These are phyloP conservation scores for Melipona beecheii DNA, from an alignment of 2,888 invertebrate genomes.

Conservation along the genomic window DNA sequence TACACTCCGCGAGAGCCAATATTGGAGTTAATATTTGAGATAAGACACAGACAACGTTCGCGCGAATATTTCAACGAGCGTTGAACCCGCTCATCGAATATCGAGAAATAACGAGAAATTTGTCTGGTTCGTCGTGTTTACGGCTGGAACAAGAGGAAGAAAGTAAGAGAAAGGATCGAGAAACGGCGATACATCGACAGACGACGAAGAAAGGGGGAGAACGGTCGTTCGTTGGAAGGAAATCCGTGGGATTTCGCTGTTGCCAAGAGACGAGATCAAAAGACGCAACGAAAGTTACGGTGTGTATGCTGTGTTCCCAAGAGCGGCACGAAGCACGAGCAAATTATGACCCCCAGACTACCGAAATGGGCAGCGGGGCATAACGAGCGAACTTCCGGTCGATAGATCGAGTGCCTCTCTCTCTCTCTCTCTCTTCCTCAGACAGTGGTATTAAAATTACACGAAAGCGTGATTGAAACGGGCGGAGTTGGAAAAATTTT, in stretches of 20 bases:
- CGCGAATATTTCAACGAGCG: too few species aligned
- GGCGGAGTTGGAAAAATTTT: not conserved
- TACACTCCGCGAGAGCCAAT: too few species aligned
- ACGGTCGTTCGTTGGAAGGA: not conserved
- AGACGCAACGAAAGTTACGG: not conserved
- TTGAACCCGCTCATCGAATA: not conserved
- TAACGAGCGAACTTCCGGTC: constrained; percentile 57
- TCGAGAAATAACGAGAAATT: not conserved
- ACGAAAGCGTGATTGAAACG: not conserved
- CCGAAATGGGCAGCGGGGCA: constrained; percentile 33
- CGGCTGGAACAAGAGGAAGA: not conserved
- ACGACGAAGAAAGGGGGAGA: not conserved
- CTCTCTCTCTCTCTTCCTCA: not conserved
- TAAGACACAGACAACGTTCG: too few species aligned
- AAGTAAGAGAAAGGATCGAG: not conserved
- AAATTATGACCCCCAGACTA: constrained; percentile 42
- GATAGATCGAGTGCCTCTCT: constrained; percentile 45
- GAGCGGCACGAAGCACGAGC: constrained; percentile 27
- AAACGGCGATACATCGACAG: not conserved
- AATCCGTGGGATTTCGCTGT: constrained; percentile 41
- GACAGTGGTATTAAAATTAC: constrained; percentile 7
- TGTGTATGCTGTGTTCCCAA: constrained; percentile 25
- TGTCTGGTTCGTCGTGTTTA: not conserved
- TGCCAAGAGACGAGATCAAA: constrained; percentile 14
- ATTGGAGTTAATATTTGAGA: too few species aligned